Percentiles rank a stretch among this genome's conserved stretches.
These are phyloP conservation scores for Chaetophractus vellerosus DNA, from an alignment of 2,797 vertebrate species.

Conservation along the genomic window DNA sequence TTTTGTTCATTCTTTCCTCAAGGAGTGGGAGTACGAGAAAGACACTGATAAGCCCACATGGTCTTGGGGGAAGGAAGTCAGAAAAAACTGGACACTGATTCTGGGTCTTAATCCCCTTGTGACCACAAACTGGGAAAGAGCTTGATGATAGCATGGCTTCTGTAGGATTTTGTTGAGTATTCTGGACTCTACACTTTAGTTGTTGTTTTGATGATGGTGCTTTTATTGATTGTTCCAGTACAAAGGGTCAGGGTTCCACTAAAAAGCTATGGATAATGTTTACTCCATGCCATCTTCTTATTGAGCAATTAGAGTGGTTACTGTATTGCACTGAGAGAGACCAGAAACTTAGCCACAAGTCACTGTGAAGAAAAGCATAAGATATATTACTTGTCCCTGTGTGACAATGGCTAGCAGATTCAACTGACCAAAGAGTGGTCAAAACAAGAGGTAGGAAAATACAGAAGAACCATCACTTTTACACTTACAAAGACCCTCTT, in stretches of 20 bases:
- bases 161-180: neutral
- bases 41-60: too few relatives aligned
- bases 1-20: neutral
- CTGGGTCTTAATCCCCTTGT: neutral
- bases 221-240: neutral
- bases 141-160: neutral
- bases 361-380: neutral
- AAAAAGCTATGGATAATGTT: neutral
- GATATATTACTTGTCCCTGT: neutral
- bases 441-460: neutral
- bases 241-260: neutral
- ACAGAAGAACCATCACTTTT: neutral
- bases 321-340: neutral
- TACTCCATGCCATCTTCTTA: neutral
- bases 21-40: neutral
- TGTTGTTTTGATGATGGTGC: neutral
- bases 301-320: neutral
- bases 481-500: neutral
- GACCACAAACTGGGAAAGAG: neutral
- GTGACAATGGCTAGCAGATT: neutral
- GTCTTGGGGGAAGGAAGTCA: neutral
- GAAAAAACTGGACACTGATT: neutral
- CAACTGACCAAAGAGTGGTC: neutral
- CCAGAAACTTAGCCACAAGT: neutral
- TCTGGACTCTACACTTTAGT: neutral